Percentiles rank a stretch among this genome's conserved stretches.
Evolutionary conservation across 2,797 vertebrate species (phyloP).

Genomic region (Danio tinwini): DNA sequence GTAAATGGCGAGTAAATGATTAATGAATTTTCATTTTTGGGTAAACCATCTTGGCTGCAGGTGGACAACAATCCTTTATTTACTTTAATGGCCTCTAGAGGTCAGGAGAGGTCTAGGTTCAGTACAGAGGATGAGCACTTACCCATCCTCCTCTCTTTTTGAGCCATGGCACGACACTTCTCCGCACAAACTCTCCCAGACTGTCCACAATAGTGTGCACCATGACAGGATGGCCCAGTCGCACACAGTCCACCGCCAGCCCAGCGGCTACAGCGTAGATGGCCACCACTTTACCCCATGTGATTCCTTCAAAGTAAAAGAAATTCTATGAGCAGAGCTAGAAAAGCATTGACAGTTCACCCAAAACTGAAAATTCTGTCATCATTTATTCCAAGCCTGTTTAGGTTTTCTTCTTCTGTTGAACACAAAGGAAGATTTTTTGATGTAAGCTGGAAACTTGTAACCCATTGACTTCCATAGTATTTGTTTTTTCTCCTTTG

Average conservation of each 20-base stretch:
- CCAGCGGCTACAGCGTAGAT: conserved; percentile 92
- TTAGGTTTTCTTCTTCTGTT: too few relatives aligned
- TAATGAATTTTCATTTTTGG: too few relatives aligned
- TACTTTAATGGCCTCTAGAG: conserved; percentile 4
- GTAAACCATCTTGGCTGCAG: neutral
- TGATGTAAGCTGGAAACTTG: too few relatives aligned
- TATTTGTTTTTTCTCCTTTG: too few relatives aligned
- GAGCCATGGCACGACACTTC: conserved; percentile 90
- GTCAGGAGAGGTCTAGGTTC: neutral
- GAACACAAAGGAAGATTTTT: too few relatives aligned
- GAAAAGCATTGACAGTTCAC: neutral
- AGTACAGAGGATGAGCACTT: conserved; percentile 61
- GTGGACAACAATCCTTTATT: neutral
- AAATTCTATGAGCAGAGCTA: conserved; percentile 21
- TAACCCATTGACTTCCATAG: too few relatives aligned
- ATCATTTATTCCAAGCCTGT: too few relatives aligned
- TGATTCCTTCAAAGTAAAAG: conserved; percentile 81
- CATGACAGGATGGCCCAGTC: conserved; percentile 85
- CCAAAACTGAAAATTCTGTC: too few relatives aligned
- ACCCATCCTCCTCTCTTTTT: conserved; percentile 97
- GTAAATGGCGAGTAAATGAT: too few relatives aligned
- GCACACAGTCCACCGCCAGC: conserved; percentile 93
- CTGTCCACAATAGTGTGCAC: conserved; percentile 92
- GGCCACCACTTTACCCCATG: conserved; percentile 96
- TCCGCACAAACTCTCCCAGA: conserved; percentile 93